Conservation (phyloP, 2,113 vertebrate species). For the Spilogale gracilis region DNA sequence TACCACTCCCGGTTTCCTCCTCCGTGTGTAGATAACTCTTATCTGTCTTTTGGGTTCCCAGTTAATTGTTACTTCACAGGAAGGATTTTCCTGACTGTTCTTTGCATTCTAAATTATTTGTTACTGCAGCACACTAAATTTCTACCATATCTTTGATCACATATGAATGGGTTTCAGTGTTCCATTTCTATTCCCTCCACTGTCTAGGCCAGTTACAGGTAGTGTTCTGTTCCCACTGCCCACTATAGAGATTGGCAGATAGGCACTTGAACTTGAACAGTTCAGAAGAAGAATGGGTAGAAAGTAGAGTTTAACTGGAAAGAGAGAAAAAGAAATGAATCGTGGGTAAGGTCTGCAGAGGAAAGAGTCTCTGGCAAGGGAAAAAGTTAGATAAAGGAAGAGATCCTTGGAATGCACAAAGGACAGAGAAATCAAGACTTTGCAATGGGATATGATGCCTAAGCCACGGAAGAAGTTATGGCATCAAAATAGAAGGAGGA, state of each 20-base stretch:
- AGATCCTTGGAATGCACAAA: neutral
- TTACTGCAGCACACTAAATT: neutral
- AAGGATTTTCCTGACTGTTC: neutral
- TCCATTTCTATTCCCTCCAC: neutral
- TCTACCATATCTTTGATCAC: neutral
- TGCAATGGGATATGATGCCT: neutral
- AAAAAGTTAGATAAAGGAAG: neutral
- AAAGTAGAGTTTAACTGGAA: neutral
- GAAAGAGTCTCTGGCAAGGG: neutral
- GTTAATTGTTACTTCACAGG: neutral
- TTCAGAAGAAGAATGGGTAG: neutral
- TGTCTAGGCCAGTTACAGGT: neutral
- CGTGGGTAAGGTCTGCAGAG: neutral
- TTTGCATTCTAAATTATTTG: conserved; percentile 24
- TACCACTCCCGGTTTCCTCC: neutral
- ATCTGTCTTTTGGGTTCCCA: neutral
- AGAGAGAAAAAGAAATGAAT: neutral
- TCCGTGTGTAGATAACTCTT: neutral
- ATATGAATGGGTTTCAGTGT: neutral
- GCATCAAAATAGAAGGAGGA: neutral
- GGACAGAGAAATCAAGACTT: neutral
- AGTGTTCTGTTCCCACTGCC: neutral
- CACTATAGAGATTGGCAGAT: neutral
- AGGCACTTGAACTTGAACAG: neutral
- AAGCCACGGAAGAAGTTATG: neutral